These are phyloP conservation scores for Perizoma affinitatum DNA, from an alignment of 2,888 invertebrate genomes.

Conservation along the genomic window DNA sequence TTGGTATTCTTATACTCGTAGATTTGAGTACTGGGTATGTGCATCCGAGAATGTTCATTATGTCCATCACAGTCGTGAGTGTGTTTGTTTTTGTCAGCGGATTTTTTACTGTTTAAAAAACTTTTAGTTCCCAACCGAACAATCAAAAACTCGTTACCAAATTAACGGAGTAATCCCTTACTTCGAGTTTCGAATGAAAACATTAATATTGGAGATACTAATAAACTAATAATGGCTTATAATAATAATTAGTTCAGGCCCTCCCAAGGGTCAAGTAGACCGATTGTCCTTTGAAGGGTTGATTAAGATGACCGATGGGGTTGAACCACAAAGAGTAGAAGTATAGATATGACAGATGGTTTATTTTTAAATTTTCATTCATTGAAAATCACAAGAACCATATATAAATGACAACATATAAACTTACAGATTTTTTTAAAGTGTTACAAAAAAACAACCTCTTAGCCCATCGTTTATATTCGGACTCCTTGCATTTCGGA, in stretches of 20 bases:
- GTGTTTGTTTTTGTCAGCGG: too few species aligned
- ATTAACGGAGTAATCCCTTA: conserved; percentile 25
- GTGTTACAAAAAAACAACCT: too few species aligned
- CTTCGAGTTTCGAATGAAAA: conserved; percentile 46
- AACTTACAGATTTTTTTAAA: too few species aligned
- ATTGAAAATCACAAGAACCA: too few species aligned
- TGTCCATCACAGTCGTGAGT: too few species aligned
- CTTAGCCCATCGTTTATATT: too few species aligned
- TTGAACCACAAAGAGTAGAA: conserved; percentile 37
- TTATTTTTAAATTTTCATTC: too few species aligned
- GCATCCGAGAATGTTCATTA: too few species aligned
- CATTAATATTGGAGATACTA: conserved; percentile 66
- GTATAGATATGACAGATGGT: conserved; percentile 21
- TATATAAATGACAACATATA: too few species aligned
- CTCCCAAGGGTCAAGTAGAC: conserved; percentile 70
- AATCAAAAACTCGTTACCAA: conserved; percentile 31
- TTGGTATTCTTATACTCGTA: too few species aligned
- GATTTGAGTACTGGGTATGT: too few species aligned
- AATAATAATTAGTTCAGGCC: conserved; percentile 76
- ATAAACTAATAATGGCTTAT: conserved; percentile 73
- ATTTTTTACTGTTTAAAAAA: not conserved
- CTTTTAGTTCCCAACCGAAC: conserved; percentile 19
- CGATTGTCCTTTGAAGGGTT: conserved; percentile 81
- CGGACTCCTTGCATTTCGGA: too few species aligned
- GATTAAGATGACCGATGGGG: conserved; percentile 79